Evolutionary conservation across 64 coral and sea anemone species (phyloP), one percentile per base, ranked within the genome.

Genomic region (Montipora sp.): DNA sequence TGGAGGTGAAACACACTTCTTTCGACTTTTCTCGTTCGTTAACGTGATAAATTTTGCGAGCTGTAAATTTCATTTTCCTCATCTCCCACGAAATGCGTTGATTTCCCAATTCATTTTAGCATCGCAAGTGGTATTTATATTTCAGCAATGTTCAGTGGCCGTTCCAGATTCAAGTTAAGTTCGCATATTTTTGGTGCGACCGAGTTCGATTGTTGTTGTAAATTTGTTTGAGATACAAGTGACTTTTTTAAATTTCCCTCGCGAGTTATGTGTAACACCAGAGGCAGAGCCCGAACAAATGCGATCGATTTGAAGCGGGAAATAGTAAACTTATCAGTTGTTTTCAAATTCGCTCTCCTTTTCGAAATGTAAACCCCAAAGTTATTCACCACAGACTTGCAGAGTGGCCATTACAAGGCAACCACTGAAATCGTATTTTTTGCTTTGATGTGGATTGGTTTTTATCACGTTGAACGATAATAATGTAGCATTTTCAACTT

Each of bases 171-270:
- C 3, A 83, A 78, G 51, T 51, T 44, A 51, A 77, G 47, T 20
- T 7, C 19, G 74, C 57, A 53, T 4, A 19, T 53, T 83, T 88
- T 11, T 57, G 3, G 36, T 67, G 21, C 60, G 43, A 24, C 15
- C 15, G 44, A 78, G 72, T 21, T 78, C 53, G 8, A 68, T 73
- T 23, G 75, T 10, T 81, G 82, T 87, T 12, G 21, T 47, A 23
- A 85, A 85, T 11, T 20, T 85, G 63, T 85, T 7, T 19, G 65
- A 67, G 9, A 50, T 23, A 44, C 7, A 45, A 16, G 53, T 89
- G 89, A 91, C 70, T 94, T 94, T 97, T 63, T 97, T 94, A 94
- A 97, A 97, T 97, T 97, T 97, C 95, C 95, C 95, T 94, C 95
- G 93, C 89, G 77, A 43, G 43, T 59, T 80, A 80, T 81, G 75